Percentiles rank a stretch among this genome's conserved stretches.
Evolutionary conservation across 2,797 vertebrate genomes (phyloP).

Genomic region (Sebastes trivittatus): DNA sequence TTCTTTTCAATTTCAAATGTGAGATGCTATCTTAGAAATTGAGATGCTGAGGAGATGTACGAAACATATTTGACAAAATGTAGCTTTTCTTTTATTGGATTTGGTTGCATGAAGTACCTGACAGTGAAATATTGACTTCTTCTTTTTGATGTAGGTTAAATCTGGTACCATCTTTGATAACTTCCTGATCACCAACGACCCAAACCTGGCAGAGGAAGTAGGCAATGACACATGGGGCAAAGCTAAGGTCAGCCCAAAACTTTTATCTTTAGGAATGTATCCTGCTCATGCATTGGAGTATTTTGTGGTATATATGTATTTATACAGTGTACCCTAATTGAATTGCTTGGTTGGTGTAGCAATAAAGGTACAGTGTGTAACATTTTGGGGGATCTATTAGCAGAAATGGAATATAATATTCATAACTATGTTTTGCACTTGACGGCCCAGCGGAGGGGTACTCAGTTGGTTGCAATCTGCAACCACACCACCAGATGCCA

Average conservation of each 20-base stretch:
- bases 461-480: no score
- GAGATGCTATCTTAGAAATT: not conserved
- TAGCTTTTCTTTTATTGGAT: not conserved
- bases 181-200: conserved; percentile 88
- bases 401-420: no score
- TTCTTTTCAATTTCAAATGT: not conserved
- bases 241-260: conserved; percentile 79
- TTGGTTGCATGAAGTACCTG: not conserved
- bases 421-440: no score
- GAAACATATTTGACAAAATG: not conserved
- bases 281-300: not conserved
- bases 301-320: not conserved
- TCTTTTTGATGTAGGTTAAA: conserved; percentile 80
- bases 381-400: no score
- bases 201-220: conserved; percentile 85
- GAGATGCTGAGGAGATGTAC: not conserved
- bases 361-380: not conserved
- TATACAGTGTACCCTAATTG: not conserved
- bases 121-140: not conserved
- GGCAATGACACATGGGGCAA: conserved; percentile 85
- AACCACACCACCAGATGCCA: no score
- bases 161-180: conserved; percentile 89
- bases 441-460: no score
- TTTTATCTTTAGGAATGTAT: not conserved
- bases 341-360: not conserved